Base-by-base conservation (phyloP, 2,888 invertebrate genomes). In the Cheilosia pagana region DNA sequence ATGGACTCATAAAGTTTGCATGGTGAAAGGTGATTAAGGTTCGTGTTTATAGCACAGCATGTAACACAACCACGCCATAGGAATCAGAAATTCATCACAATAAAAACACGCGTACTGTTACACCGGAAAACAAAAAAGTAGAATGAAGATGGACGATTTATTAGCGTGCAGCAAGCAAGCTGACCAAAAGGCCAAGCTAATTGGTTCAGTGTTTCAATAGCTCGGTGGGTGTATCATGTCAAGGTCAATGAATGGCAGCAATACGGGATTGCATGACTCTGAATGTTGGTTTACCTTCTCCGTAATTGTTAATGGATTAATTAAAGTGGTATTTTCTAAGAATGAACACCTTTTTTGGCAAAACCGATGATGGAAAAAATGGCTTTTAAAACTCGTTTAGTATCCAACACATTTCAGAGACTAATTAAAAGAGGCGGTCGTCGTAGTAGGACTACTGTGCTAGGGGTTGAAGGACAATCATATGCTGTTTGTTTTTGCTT, bases 1-100 rank as follows among this genome's bases (percentile, higher is more conserved):
- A 43, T 45, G 60, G 31, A 35, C 21, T 52, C 53, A 43, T 53
- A 53, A 67, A 67, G 28, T 19, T 67, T 52, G 67, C 67, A 53
- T 67, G 67, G 43, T 39, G 25, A 41, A 43, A 41, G 53, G 53
- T 55, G 28, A 23, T 67, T 55, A 53, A 41, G 23, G 41, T 28
- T 16, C 10, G 21, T 14, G 67, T n/a, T 35, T 23, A 31, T 50
- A 14, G 14, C 63, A 48, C 19, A 31, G 50, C 63, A 63, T 31
- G 48, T 63, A 50, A 48, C 25, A 62, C 45, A 45, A 28, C 45
- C 60, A 45, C 52, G 25, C 2, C 2, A 28, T 28, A 2, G 8
- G 52, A 52, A 39, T 25, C 23, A 52, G 25, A 48, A 48, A 63
- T 63, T 19, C 12, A 52, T 23, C 50, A 39, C 8, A 65, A 65